These are phyloP conservation scores for Bubo blakistoni DNA, from an alignment of 2,113 vertebrate genomes.

Conservation along the genomic window DNA sequence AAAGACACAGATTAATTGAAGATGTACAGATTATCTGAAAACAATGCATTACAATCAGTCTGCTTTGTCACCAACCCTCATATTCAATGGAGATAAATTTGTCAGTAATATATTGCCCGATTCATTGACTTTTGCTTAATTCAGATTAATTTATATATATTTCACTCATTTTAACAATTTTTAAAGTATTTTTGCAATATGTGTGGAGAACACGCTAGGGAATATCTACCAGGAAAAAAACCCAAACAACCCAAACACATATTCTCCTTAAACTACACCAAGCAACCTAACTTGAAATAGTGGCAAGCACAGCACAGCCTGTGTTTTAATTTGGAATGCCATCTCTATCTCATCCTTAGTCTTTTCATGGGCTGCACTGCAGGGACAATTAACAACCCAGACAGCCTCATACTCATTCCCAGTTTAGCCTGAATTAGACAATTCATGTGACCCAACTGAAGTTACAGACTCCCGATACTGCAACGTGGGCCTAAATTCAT, in stretches of 20 bases:
- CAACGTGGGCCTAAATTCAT: neutral
- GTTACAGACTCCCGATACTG: neutral
- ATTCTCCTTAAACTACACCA: neutral
- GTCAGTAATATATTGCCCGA: neutral
- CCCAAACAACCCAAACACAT: neutral
- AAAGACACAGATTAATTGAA: neutral
- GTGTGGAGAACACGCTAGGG: fast-evolving
- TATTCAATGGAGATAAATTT: neutral
- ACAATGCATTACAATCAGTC: neutral
- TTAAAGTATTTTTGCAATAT: neutral
- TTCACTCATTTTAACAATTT: neutral
- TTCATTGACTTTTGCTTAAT: neutral
- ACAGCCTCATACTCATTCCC: neutral
- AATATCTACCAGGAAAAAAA: neutral
- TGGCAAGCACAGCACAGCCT: neutral
- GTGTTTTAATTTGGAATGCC: neutral
- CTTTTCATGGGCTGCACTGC: neutral
- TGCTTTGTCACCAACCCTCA: neutral
- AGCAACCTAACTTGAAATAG: neutral
- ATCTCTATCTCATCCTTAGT: neutral
- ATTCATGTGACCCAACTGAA: neutral
- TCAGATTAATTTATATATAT: neutral
- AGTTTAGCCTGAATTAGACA: neutral
- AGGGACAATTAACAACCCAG: neutral
- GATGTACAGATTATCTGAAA: neutral